phyloP scores from a whole-genome alignment of 1,140 invertebrate species.

The Heterodera schachtii region DNA sequence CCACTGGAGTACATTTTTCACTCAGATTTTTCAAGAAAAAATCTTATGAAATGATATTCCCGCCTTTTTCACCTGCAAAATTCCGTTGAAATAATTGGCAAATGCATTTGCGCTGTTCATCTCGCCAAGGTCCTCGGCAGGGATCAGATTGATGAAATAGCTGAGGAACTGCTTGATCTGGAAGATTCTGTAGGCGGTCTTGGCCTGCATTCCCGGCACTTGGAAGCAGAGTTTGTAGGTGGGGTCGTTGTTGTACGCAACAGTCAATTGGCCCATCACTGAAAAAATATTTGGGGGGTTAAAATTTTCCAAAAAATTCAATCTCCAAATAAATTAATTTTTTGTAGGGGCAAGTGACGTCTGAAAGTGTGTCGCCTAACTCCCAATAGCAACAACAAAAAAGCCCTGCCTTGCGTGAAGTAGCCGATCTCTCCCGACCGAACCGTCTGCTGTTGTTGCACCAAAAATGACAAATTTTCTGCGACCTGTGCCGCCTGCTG shows the following conservation, averaged over 20 bases:
- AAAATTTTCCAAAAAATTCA: neutral
- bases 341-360: neutral
- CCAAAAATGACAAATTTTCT: neutral
- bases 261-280: slow-evolving; percentile 10
- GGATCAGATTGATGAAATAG: slow-evolving; percentile 17
- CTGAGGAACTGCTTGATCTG: slow-evolving; percentile 21
- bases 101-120: slow-evolving; percentile 26
- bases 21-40: neutral
- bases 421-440: neutral
- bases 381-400: too few species aligned
- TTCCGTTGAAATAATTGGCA: slow-evolving; percentile 12
- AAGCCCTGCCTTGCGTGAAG: neutral
- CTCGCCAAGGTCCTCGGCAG: slow-evolving; percentile 6
- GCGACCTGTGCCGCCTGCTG: neutral
- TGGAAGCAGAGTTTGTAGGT: slow-evolving; percentile 7
- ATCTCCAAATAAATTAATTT: too few species aligned
- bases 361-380: neutral
- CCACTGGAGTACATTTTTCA: too few species aligned
- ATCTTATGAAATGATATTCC: too few species aligned
- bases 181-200: slow-evolving; percentile 17
- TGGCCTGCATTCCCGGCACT: slow-evolving; percentile 21
- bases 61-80: neutral
- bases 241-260: neutral
- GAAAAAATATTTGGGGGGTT: neutral
- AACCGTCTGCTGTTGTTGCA: neutral